Conservation (phyloP, 2,113 vertebrate species). For the Lethenteron camtschaticum region DNA sequence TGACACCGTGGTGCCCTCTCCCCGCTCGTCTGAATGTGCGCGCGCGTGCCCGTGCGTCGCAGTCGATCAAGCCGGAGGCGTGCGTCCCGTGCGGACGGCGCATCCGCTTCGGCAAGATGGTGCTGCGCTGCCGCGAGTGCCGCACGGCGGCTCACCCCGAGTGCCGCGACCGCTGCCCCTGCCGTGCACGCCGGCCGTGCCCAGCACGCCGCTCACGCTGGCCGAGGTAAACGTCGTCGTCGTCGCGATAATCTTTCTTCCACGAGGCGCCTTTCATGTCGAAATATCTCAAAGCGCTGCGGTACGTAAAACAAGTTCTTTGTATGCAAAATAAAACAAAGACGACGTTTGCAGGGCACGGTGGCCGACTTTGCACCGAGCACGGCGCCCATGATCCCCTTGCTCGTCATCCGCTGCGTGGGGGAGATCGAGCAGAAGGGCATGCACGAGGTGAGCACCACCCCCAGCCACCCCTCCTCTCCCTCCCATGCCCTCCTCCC, state of each 20-base stretch:
- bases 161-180: constrained; percentile 71
- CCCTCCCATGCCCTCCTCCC: too few relatives aligned
- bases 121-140: constrained; percentile 74
- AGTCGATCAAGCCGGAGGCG: constrained; percentile 93
- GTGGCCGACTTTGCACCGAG: constrained; percentile 56
- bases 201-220: constrained; percentile 29
- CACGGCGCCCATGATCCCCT: constrained; percentile 69
- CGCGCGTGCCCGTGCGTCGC: too few relatives aligned
- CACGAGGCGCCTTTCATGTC: too few relatives aligned
- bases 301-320: too few relatives aligned
- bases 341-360: constrained; percentile 32
- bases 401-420: constrained; percentile 67
- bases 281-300: too few relatives aligned
- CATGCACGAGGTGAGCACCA: constrained; percentile 41
- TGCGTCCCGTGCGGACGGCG: constrained; percentile 90
- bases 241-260: too few relatives aligned
- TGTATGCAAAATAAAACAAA: too few relatives aligned
- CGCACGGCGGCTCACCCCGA: constrained; percentile 62
- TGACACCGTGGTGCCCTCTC: too few relatives aligned
- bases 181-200: constrained; percentile 58
- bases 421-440: constrained; percentile 88
- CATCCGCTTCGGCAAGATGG: constrained; percentile 85
- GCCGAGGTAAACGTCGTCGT: too few relatives aligned
- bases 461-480: too few relatives aligned
- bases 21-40: too few relatives aligned